These are phyloP conservation scores for fruit fly (Drosophila melanogaster) DNA, from an alignment of 1,140 invertebrate genomes.

Conservation along the genomic window DNA sequence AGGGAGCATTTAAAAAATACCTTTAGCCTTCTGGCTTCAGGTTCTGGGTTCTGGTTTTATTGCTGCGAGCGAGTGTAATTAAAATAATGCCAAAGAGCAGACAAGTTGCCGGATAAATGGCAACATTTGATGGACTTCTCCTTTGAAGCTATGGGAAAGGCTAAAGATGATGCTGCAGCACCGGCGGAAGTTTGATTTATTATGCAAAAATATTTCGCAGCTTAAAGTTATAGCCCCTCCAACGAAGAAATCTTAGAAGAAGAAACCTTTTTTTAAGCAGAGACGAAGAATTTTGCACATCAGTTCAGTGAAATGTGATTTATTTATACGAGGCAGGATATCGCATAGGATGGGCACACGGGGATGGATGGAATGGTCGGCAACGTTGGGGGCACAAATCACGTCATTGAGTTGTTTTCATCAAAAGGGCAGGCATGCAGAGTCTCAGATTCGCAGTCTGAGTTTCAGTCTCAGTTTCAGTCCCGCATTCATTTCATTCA, in stretches of 20 bases:
- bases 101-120: conserved; percentile 59
- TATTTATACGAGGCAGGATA: conserved; percentile 68
- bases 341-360: conserved; percentile 8
- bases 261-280: conserved; percentile 22
- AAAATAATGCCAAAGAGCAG: conserved; percentile 70
- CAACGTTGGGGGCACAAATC: conserved; percentile 70
- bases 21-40: conserved; percentile 30
- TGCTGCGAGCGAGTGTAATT: conserved; percentile 61
- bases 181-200: conserved; percentile 73
- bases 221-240: conserved; percentile 50
- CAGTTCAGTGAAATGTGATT: conserved; percentile 73
- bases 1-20: conserved; percentile 72
- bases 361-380: conserved; percentile 21
- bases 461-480: conserved; percentile 13
- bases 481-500: conserved; percentile 54
- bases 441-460: conserved; percentile 15
- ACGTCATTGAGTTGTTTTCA: conserved; percentile 83
- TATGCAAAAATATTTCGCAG: conserved; percentile 74
- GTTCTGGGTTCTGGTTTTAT: conserved; percentile 28
- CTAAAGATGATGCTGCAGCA: conserved; percentile 22
- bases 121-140: conserved; percentile 56
- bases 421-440: conserved; percentile 77
- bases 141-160: conserved; percentile 15
- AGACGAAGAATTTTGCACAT: conserved; percentile 67
- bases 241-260: conserved; percentile 43